Base-by-base conservation (phyloP, 2,888 invertebrate genomes). In the Brachyopa scutellaris region DNA sequence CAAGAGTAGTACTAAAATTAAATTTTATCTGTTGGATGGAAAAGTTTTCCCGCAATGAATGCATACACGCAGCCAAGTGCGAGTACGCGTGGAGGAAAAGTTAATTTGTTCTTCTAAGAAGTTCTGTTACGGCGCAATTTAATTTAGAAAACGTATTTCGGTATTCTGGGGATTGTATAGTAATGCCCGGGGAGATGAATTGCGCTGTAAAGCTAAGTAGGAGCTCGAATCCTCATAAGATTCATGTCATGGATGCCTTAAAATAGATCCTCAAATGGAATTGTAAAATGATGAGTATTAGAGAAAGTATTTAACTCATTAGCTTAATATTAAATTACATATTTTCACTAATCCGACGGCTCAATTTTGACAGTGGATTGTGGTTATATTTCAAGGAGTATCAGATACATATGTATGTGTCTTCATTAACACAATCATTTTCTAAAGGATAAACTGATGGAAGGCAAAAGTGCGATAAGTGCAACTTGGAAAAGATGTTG, bases 1-100 rank as follows among this genome's bases (percentile, higher is more conserved):
- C 26, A 59, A 45, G 29, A 40, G 80, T 33, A 64, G 76, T 69
- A 80, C 61, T 74, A 62, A 74, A 62, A 80, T 80, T 80, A 53
- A 62, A 80, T 80, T 80, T 76, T 38, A 38, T 57, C 61, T 57
- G 45, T 69, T 47, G 42, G 33, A 33, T 42, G 55, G 33, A 36
- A 19, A 55, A 55, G 19, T 79, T 40, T 55, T 15, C 42, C 17
- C 62, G 64, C 40, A 33, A 17, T 38, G 21, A 64, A 66, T 33
- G 47, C 23, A 33, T 47, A 31, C 53, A 13, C 31, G n/a, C n/a
- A n/a, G n/a, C n/a, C n/a, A n/a, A n/a, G n/a, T 26, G 17, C 8
- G 42, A n/a, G n/a, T n/a, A n/a, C n/a, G 40, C 47, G 51, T 64
- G n/a, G 7, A 13, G n/a, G 47, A 64, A 26, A 57, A 77, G 62